These are phyloP conservation scores for Sabellastarte sp. DNA, from an alignment of 2,888 invertebrate genomes.

Conservation along the genomic window DNA sequence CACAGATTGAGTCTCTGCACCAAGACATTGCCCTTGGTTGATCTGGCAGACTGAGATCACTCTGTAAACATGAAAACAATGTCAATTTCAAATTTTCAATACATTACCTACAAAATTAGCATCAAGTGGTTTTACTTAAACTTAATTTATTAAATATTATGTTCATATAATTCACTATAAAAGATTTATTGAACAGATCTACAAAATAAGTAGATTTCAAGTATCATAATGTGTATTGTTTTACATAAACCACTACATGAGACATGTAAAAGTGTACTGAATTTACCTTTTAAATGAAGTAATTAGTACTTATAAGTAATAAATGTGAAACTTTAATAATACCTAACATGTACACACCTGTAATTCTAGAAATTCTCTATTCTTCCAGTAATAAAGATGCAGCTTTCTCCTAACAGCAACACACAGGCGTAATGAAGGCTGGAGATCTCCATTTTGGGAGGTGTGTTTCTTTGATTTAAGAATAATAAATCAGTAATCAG, in stretches of 20 bases:
- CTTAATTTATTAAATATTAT: neutral
- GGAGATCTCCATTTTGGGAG: constrained; percentile 74
- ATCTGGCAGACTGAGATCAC: constrained; percentile 76
- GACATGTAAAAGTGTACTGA: too few relatives aligned
- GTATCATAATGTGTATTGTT: too few relatives aligned
- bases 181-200: neutral
- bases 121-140: neutral
- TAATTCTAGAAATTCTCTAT: constrained; percentile 74
- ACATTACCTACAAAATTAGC: neutral
- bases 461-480: constrained; percentile 65
- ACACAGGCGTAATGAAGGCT: constrained; percentile 73
- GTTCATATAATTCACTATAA: neutral
- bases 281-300: too few relatives aligned
- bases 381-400: constrained; percentile 84
- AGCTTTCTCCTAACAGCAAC: constrained; percentile 71
- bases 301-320: too few relatives aligned
- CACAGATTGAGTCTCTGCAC: constrained; percentile 81
- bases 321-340: too few relatives aligned
- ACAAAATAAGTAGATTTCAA: too few relatives aligned
- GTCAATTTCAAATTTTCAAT: constrained; percentile 2
- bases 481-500: too few relatives aligned
- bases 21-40: constrained; percentile 78
- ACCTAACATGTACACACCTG: constrained; percentile 62
- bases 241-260: too few relatives aligned
- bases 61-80: constrained; percentile 35